phyloP scores from a whole-genome alignment of 2,888 invertebrate genomes.

The Flexamia atlantica region DNA sequence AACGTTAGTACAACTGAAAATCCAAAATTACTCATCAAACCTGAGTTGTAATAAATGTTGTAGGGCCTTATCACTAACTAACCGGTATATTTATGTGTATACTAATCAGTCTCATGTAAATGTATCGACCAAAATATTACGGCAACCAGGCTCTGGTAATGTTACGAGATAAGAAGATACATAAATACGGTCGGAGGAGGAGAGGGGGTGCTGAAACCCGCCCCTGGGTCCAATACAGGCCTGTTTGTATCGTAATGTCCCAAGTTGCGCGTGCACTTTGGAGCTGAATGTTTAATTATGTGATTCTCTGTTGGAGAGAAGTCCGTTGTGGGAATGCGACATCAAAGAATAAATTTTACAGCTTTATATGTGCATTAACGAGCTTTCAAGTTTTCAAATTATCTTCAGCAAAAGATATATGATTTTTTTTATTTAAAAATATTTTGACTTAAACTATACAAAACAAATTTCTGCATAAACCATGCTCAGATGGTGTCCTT shows the following conservation, averaged over 20 bases:
- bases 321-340: neutral
- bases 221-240: slow-evolving; percentile 36
- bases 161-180: slow-evolving; percentile 33
- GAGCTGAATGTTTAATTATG: slow-evolving; percentile 31
- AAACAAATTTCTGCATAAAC: too few relatives aligned
- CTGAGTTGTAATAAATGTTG: too few relatives aligned
- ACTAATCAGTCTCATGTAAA: neutral
- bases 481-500: too few relatives aligned
- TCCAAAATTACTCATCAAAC: too few relatives aligned
- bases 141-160: slow-evolving; percentile 9
- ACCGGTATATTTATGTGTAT: too few relatives aligned
- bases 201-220: slow-evolving; percentile 2
- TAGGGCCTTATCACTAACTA: too few relatives aligned
- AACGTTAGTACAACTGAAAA: too few relatives aligned
- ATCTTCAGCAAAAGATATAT: too few relatives aligned
- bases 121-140: slow-evolving; percentile 4
- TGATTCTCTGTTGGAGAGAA: neutral
- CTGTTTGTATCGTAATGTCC: slow-evolving; percentile 34
- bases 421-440: too few relatives aligned
- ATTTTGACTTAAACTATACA: too few relatives aligned
- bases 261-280: slow-evolving; percentile 20
- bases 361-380: too few relatives aligned
- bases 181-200: slow-evolving; percentile 3
- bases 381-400: too few relatives aligned
- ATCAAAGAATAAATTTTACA: neutral